Evolutionary conservation across 1,140 invertebrate genomes (phyloP).

Genomic region (Hyles euphorbiae): DNA sequence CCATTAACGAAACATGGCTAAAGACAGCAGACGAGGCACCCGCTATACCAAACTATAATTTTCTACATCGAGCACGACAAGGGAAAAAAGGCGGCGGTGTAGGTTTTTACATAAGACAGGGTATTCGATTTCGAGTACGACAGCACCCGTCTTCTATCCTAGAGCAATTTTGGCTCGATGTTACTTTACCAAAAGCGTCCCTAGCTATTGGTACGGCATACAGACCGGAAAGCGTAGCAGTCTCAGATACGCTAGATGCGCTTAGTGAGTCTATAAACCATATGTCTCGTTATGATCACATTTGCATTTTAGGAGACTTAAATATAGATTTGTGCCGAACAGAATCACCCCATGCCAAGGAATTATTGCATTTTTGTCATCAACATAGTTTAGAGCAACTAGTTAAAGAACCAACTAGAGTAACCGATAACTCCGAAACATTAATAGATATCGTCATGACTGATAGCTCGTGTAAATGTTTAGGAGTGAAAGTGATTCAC

Average conservation of each 20-base stretch:
- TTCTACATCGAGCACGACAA: too few species aligned
- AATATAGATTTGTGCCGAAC: slow-evolving; percentile 17
- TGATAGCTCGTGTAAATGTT: neutral
- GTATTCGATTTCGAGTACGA: slow-evolving; percentile 2
- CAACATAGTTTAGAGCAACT: slow-evolving; percentile 13
- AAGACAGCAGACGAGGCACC: too few species aligned
- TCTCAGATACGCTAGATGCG: slow-evolving; percentile 6
- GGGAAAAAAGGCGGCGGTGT: slow-evolving; percentile 10
- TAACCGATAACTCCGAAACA: neutral
- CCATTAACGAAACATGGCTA: too few species aligned
- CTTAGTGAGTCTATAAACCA: slow-evolving; percentile 15
- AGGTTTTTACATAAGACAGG: slow-evolving; percentile 10
- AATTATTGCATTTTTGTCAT: slow-evolving; percentile 8
- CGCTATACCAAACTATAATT: too few species aligned
- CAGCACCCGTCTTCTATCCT: slow-evolving; percentile 10
- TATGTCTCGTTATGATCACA: slow-evolving; percentile 11
- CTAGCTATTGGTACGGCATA: slow-evolving; percentile 21
- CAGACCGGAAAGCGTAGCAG: slow-evolving; percentile 15
- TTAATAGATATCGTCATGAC: slow-evolving; percentile 8
- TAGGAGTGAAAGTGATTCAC: slow-evolving; percentile 2
- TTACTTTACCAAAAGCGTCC: slow-evolving; percentile 2
- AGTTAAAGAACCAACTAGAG: slow-evolving; percentile 12
- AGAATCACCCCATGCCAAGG: neutral
- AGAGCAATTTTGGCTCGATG: slow-evolving; percentile 25
- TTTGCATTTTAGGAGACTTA: slow-evolving; percentile 20